Percentiles rank a stretch among this genome's conserved stretches.
Conservation (phyloP, 1,140 invertebrate genomes). For the Eumaeus atala region DNA sequence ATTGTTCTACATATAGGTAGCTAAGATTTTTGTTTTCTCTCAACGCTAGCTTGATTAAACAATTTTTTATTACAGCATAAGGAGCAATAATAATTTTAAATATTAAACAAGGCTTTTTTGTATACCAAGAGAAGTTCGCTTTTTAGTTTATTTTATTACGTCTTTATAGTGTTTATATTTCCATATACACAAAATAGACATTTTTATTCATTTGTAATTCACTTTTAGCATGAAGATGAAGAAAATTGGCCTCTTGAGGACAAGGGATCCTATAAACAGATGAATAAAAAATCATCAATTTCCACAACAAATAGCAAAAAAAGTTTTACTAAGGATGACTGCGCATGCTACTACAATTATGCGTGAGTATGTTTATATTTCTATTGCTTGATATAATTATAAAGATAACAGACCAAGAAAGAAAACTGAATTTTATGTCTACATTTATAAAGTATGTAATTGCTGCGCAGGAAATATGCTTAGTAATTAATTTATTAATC, state of each 20-base stretch:
- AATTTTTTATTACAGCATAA: too few relatives aligned
- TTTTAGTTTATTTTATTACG: too few relatives aligned
- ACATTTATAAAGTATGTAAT: slow-evolving; percentile 4
- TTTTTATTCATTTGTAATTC: slow-evolving; percentile 5
- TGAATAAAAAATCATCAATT: slow-evolving; percentile 36
- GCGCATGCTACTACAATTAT: slow-evolving; percentile 63
- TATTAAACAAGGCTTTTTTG: too few relatives aligned
- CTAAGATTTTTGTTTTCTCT: too few relatives aligned
- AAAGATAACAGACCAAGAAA: too few relatives aligned
- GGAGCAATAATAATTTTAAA: too few relatives aligned
- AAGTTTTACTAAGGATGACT: slow-evolving; percentile 47
- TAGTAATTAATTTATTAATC: slow-evolving; percentile 1
- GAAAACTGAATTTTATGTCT: neutral
- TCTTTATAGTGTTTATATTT: too few relatives aligned
- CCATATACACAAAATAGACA: too few relatives aligned
- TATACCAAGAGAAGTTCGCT: too few relatives aligned
- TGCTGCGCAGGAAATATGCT: neutral
- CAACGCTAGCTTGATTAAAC: too few relatives aligned
- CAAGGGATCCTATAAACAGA: slow-evolving; percentile 43
- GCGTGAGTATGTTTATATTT: slow-evolving; percentile 33
- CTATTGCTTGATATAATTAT: too few relatives aligned
- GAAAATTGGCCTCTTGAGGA: slow-evolving; percentile 58
- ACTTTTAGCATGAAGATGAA: slow-evolving; percentile 60
- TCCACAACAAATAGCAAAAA: slow-evolving; percentile 37
- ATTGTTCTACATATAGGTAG: too few relatives aligned